A percentile compares a stretch with the other conserved stretches of the same genome.
These are phyloP conservation scores for Ispidina lecontei DNA, from an alignment of 2,797 vertebrate species.

Conservation along the genomic window DNA sequence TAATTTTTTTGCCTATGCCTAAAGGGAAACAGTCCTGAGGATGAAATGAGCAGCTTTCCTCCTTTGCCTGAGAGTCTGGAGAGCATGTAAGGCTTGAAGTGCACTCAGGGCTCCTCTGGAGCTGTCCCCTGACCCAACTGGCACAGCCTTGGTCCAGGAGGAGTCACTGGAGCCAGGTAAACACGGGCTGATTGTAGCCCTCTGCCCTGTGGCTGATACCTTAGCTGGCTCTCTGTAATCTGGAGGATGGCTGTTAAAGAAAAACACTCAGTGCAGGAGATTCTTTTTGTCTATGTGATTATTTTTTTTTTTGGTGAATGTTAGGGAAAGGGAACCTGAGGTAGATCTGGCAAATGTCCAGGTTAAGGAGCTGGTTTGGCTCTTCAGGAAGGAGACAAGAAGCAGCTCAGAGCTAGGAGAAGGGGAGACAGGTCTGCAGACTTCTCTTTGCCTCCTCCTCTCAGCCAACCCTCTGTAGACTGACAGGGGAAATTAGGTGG, in stretches of 20 bases:
- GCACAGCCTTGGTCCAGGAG: neutral
- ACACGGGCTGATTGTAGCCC: neutral
- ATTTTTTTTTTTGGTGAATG: neutral
- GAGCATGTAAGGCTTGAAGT: neutral
- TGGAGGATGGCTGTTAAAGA: slow-evolving; percentile 25
- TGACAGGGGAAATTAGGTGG: neutral
- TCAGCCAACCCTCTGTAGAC: neutral
- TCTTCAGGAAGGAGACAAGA: neutral
- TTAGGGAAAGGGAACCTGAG: neutral
- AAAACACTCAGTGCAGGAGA: neutral
- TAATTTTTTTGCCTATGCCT: neutral
- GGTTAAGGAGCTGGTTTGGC: neutral
- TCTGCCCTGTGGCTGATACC: neutral
- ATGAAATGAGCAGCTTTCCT: slow-evolving; percentile 1
- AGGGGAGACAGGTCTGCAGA: neutral
- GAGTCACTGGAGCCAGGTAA: neutral
- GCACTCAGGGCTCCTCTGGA: neutral
- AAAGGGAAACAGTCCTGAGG: neutral
- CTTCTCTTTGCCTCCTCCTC: neutral
- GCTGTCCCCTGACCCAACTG: neutral
- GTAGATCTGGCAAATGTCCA: neutral
- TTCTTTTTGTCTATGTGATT: neutral
- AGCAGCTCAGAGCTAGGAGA: neutral
- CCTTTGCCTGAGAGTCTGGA: neutral
- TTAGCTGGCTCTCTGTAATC: neutral